Evolutionary conservation across 1,140 invertebrate species (phyloP), one percentile per base, ranked within the genome.

Genomic region (Drosophila guanche): DNA sequence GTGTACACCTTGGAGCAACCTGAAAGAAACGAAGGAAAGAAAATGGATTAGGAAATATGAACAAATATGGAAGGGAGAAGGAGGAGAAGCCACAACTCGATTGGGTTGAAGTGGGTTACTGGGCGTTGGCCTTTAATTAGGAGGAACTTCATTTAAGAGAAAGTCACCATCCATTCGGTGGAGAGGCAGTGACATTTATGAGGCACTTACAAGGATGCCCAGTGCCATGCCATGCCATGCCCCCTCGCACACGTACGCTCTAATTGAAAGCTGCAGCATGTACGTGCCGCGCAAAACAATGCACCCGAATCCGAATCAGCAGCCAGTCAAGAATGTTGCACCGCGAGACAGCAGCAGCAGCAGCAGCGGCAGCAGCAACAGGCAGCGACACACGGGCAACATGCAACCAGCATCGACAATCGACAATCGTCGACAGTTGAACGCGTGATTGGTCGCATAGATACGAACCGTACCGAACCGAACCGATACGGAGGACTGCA

Each of bases 1-100:
- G 98, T 99, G 92, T 99, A 99, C 43, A 99, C 98, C 93, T 99
- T 99, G 83, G 95, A 96, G 92, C 98, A 99, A 88, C 98, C 98
- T 97, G 94, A 43, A 94, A 95, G 66, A 37, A 42, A 43, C 40
- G 3, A 22, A 22, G 41, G n/a, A 10, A 20, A 14, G 29, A 65
- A 81, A 60, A 68, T 59, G 80, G 55, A 14, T 56, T 56, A 16
- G 14, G 0, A 53, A 23, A 8, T 22, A 53, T 37, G 22, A 14
- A 8, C 3, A 68, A 2, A 47, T 48, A 20, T 3, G 27, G 5
- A 41, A n/a, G 3, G 8, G 8, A 3, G 29, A 3, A 0, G 8
- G 29, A 1, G 16, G 59, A 75, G 40, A 33, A 58, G 55, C 40
- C 42, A 22, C 22, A 37, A 45, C 27, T 8, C 20, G 37, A 50